Evolutionary conservation across 2,888 invertebrate species (phyloP).

Genomic region (Phyto melanocephala): DNA sequence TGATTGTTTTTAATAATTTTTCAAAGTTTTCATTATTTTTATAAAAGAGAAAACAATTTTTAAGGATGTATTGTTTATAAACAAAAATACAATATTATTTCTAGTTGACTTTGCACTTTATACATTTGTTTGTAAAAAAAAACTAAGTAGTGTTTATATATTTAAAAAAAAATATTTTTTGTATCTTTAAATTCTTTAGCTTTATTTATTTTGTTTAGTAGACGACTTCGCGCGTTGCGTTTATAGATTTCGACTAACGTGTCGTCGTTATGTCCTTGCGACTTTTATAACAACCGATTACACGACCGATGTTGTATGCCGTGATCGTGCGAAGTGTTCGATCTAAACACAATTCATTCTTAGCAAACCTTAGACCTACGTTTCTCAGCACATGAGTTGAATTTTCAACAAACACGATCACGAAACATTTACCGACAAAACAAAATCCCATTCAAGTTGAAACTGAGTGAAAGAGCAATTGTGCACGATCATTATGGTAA

Average conservation of each 20-base stretch:
- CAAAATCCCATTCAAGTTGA: constrained; percentile 1
- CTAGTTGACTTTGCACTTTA: neutral
- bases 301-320: constrained; percentile 71
- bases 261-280: constrained; percentile 79
- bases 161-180: constrained; percentile 21
- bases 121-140: neutral
- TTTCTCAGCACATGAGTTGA: constrained; percentile 59
- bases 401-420: neutral
- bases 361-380: constrained; percentile 66
- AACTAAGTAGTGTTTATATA: neutral
- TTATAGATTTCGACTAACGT: constrained; percentile 79
- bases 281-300: constrained; percentile 78
- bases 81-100: too few species aligned
- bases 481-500: constrained; percentile 25
- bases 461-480: constrained; percentile 41
- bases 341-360: constrained; percentile 68
- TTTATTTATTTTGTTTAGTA: constrained; percentile 63
- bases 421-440: neutral
- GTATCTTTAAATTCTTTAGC: constrained; percentile 27
- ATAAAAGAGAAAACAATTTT: neutral
- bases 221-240: constrained; percentile 78
- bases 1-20: constrained; percentile 3
- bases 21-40: constrained; percentile 46
- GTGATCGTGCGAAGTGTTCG: constrained; percentile 72
- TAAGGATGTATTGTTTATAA: too few species aligned